phyloP scores from a whole-genome alignment of 2,888 invertebrate genomes.

The Marronus borbonicus region DNA sequence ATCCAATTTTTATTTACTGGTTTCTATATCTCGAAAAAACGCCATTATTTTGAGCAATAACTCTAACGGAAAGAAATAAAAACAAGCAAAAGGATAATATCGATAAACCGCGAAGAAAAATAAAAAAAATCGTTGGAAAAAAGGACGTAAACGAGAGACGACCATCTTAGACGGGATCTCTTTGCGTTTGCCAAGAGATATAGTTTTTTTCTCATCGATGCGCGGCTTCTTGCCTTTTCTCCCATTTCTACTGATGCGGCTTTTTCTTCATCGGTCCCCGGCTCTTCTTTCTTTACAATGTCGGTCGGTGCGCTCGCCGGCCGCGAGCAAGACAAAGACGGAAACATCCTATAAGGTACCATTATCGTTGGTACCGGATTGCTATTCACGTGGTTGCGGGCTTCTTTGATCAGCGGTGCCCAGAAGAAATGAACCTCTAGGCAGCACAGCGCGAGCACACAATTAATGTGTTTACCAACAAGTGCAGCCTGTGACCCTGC shows the following conservation, averaged over 20 bases:
- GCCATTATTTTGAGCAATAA: neutral
- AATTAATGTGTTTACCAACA: constrained; percentile 62
- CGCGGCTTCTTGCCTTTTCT: constrained; percentile 3
- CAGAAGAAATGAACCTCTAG: constrained; percentile 51
- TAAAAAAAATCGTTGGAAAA: neutral
- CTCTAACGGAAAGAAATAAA: neutral
- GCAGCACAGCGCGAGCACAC: constrained; percentile 62
- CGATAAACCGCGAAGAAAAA: constrained; percentile 24
- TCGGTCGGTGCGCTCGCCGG: neutral
- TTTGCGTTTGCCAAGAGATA: constrained; percentile 30
- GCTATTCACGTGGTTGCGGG: constrained; percentile 63
- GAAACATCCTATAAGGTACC: constrained; percentile 42
- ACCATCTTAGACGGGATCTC: constrained; percentile 30
- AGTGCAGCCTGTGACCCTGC: constrained; percentile 60
- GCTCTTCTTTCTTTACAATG: no score
- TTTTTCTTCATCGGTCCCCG: neutral
- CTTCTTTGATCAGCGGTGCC: constrained; percentile 62
- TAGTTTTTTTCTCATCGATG: constrained; percentile 7
- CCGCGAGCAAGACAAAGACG: constrained; percentile 32
- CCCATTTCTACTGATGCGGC: constrained; percentile 14
- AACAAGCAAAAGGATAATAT: constrained; percentile 5
- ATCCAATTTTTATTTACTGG: no score
- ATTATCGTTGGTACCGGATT: constrained; percentile 55
- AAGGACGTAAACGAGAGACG: constrained; percentile 7
- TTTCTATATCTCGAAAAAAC: neutral